These are phyloP conservation scores for Oreochromis aureus DNA, from an alignment of 2,113 vertebrate genomes.

Conservation along the genomic window DNA sequence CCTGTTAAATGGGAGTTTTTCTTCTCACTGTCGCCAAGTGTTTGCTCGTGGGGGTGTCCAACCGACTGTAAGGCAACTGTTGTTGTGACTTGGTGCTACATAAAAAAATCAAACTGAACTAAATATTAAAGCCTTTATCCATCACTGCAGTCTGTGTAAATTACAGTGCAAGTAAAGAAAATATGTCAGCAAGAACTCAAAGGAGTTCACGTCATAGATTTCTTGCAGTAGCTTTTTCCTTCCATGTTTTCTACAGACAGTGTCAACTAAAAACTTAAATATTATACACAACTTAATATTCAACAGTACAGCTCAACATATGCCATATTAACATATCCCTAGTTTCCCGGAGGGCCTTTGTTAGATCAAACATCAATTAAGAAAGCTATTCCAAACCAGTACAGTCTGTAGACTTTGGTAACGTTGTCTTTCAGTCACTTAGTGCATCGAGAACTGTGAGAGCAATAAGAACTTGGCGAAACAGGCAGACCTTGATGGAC, in stretches of 20 bases:
- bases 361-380: not conserved
- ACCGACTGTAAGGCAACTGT: accelerated
- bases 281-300: not conserved
- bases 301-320: not conserved
- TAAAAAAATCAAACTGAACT: not conserved
- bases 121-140: not conserved
- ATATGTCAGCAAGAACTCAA: not conserved
- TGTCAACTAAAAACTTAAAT: not conserved
- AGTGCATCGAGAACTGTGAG: not conserved
- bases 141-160: not conserved
- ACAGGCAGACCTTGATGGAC: not conserved
- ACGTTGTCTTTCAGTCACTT: not conserved
- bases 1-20: not conserved
- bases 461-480: not conserved
- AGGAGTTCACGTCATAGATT: not conserved
- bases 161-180: not conserved
- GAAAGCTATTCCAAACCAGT: not conserved
- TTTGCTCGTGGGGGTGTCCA: not conserved
- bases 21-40: not conserved
- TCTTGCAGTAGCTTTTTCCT: not conserved
- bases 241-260: not conserved
- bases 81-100: not conserved
- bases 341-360: not conserved
- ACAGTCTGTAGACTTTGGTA: not conserved
- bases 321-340: not conserved